Percentiles rank a stretch among this genome's conserved stretches.
Conservation (phyloP, 2,888 invertebrate genomes). For the Nematopogon swammerdamellus region DNA sequence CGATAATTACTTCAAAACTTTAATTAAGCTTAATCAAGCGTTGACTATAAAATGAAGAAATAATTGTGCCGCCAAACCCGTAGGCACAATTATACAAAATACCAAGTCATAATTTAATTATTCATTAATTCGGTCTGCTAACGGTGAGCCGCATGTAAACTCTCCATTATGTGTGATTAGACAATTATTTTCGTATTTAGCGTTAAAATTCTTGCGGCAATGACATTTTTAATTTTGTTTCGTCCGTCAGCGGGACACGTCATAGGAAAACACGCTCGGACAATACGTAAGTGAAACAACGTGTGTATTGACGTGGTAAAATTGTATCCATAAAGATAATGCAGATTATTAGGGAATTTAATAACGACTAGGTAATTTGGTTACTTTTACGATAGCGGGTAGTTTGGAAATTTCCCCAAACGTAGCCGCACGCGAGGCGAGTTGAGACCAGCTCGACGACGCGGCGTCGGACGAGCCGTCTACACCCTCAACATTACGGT, state of each 20-base stretch:
- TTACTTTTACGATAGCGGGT: background rate
- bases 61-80: constrained; percentile 11
- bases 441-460: no score
- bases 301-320: background rate
- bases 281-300: background rate
- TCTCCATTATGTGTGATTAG: background rate
- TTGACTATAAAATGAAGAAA: constrained; percentile 29
- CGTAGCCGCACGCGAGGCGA: background rate
- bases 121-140: background rate
- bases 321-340: background rate
- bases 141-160: background rate
- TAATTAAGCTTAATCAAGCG: constrained; percentile 38
- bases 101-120: background rate
- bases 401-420: background rate
- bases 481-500: no score
- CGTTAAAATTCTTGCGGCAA: background rate
- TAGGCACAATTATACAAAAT: background rate
- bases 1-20: constrained; percentile 32
- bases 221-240: background rate
- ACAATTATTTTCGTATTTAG: background rate
- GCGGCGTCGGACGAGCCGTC: no score
- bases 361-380: background rate
- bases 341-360: background rate
- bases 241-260: background rate
- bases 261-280: background rate